Evolutionary conservation across 2,888 invertebrate genomes (phyloP).

Genomic region (Hirtodrosophila histrioides): DNA sequence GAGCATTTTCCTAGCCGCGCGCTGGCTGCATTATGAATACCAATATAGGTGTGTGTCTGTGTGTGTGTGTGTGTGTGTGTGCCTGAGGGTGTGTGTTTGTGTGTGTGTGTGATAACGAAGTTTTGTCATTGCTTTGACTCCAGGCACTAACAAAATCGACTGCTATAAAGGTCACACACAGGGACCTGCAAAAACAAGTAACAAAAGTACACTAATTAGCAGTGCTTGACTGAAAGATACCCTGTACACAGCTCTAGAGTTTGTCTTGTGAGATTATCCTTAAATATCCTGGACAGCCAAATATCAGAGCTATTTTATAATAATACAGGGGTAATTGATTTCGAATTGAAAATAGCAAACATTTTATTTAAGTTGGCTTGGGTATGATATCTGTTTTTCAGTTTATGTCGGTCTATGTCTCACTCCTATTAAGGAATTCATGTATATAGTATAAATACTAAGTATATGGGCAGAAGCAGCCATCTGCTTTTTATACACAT

Average conservation of each 20-base stretch:
- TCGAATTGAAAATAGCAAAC: too few relatives aligned
- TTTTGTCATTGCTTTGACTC: constrained; percentile 40
- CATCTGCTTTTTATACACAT: too few relatives aligned
- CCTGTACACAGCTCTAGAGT: neutral
- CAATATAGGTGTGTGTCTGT: neutral
- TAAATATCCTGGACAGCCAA: too few relatives aligned
- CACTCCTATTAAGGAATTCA: too few relatives aligned
- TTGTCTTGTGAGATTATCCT: too few relatives aligned
- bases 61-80: constrained; percentile 1
- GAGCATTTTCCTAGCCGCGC: constrained; percentile 38
- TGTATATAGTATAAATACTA: too few relatives aligned
- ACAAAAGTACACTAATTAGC: neutral
- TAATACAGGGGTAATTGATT: too few relatives aligned
- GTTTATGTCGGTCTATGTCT: too few relatives aligned
- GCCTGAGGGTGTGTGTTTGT: constrained; percentile 11
- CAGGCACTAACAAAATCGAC: constrained; percentile 13
- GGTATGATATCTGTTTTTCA: too few relatives aligned
- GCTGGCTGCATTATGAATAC: constrained; percentile 52
- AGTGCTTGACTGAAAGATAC: neutral
- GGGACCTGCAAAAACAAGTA: constrained; percentile 12
- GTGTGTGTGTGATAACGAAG: constrained; percentile 53
- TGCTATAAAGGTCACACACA: constrained; percentile 39
- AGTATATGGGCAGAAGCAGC: too few relatives aligned
- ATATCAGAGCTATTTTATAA: too few relatives aligned
- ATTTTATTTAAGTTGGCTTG: too few relatives aligned